Conservation (phyloP, 2,888 invertebrate genomes). For the Clivina fossor region DNA sequence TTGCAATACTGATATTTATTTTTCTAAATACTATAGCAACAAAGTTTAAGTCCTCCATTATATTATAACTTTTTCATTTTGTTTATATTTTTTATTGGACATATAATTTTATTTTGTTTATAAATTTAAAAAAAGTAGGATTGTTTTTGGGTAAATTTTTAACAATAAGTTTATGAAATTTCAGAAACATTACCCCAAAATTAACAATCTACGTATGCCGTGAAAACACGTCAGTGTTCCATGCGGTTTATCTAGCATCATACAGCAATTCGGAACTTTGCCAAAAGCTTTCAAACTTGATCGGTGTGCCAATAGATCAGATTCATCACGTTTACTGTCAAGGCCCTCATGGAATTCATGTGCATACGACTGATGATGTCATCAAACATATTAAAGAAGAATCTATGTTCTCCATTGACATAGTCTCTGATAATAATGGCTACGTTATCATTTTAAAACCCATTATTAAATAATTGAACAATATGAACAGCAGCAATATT, state of each 20-base stretch:
- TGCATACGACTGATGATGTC: conserved; percentile 82
- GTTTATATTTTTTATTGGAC: no score
- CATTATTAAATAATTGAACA: conserved; percentile 38
- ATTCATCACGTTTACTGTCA: conserved; percentile 67
- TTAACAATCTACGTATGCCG: conserved; percentile 81
- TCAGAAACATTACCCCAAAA: conserved; percentile 70
- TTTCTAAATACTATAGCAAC: no score
- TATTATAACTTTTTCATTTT: no score
- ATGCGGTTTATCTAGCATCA: conserved; percentile 77
- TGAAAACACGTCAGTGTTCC: conserved; percentile 68
- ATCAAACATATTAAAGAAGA: conserved; percentile 81
- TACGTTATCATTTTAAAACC: conserved; percentile 54
- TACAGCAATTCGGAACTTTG: conserved; percentile 67
- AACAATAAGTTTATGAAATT: no score
- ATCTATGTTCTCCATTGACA: conserved; percentile 68
- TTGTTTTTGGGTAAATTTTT: no score
- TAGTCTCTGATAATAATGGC: conserved; percentile 53
- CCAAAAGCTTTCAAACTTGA: conserved; percentile 64
- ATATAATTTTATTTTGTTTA: no score
- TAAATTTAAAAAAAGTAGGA: no score
- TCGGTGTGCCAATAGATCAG: conserved; percentile 54
- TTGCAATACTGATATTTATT: no score
- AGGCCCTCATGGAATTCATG: conserved; percentile 83
- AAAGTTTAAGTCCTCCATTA: no score
- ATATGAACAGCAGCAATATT: background rate